Conservation (phyloP, 2,113 vertebrate species). For the Eupsittula cactorum region DNA sequence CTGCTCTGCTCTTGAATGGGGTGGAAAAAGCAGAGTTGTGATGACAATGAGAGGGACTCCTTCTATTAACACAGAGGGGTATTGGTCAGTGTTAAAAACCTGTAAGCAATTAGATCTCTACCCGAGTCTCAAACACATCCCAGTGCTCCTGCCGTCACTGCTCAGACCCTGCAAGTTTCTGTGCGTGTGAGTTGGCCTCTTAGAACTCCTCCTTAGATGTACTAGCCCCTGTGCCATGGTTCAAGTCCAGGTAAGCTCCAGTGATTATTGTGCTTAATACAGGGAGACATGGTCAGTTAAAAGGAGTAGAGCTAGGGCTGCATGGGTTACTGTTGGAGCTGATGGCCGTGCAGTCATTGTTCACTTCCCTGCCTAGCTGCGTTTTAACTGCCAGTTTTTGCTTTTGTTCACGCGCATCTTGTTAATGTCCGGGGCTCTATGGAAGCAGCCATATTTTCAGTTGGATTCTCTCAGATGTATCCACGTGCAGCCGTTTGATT, state of each 20-base stretch:
- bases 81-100: not conserved
- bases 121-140: not conserved
- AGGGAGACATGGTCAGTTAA: not conserved
- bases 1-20: rapidly evolving
- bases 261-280: not conserved
- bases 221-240: rapidly evolving
- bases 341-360: not conserved
- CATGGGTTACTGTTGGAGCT: not conserved
- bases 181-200: rapidly evolving
- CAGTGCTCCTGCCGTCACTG: not conserved
- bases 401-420: rapidly evolving
- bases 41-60: not conserved
- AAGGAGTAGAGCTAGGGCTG: not conserved
- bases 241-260: not conserved
- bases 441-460: not conserved
- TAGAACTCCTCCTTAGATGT: not conserved
- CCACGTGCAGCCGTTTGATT: not conserved
- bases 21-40: not conserved
- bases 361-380: rapidly evolving
- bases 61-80: rapidly evolving
- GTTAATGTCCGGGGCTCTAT: rapidly evolving
- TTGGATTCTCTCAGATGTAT: not conserved
- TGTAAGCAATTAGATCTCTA: not conserved
- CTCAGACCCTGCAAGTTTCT: rapidly evolving
- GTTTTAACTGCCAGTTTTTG: not conserved